Base-by-base conservation (phyloP, 2,797 vertebrate species). In the Ispidina lecontei region DNA sequence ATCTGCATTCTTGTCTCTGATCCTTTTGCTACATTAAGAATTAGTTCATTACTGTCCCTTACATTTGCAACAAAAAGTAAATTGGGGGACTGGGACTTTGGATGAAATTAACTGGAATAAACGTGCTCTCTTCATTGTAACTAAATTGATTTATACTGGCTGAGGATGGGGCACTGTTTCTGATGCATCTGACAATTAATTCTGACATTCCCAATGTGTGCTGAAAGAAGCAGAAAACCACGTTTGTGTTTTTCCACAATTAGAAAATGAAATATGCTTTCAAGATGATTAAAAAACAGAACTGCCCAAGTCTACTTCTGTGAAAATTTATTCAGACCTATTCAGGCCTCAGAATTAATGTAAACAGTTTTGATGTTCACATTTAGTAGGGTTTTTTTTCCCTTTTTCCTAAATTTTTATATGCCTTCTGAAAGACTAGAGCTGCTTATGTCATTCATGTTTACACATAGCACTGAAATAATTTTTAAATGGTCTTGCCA, bases 291-390 rank as follows among this genome's bases (percentile, higher is more conserved):
- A 47, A 33, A 75, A 81, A 79, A 47, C 10, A 4, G 6, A 55
- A 62, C 14, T 56, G 28, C 17, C 33, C 39, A 54, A 63, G 12
- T 33, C 17, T 84, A 23, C 54, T 76, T 58, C 37, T 64, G 22
- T 70, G 71, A 82, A 89, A 89, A 95, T 71, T 46, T 81, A 67
- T 93, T 81, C 65, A 90, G 75, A 63, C n/a, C 63, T 88, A 59
- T 60, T 39, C 52, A 71, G 77, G 18, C 35, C 46, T 80, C 33
- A 68, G 71, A 84, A 74, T 54, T 71, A 80, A 65, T 13, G 15
- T 74, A 25, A 72, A 10, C 22, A 33, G 82, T 90, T 80, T 21
- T 59, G n/a, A 65, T 62, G 14, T 74, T 89, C 58, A 72, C 41
- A 44, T 65, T 71, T 60, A 64, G 25, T 63, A 59, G 9, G 65